Conservation (phyloP, 92 coral and sea anemone genomes). For the Metridium senile region DNA sequence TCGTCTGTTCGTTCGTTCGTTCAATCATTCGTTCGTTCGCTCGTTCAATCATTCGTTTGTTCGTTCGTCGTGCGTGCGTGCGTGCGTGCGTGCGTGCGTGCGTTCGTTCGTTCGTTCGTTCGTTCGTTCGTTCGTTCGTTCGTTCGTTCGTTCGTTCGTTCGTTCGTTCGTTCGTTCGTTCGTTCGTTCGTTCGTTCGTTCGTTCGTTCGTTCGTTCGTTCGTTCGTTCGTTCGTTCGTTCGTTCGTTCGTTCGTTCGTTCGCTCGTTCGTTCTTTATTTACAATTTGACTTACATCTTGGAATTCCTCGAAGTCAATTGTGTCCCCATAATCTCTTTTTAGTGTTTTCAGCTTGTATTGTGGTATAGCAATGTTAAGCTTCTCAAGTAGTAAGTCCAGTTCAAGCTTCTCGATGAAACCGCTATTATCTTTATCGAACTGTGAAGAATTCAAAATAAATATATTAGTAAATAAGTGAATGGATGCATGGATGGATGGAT, state of each 20-base stretch:
- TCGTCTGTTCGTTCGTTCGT: no score
- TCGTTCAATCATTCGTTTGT: no score
- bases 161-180: no score
- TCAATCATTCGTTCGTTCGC: no score
- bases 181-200: no score
- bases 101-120: no score
- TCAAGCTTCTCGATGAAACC: background rate
- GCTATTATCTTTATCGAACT: background rate
- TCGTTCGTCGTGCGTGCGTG: no score
- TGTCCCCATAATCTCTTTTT: background rate
- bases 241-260: background rate
- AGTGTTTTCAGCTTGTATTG: background rate
- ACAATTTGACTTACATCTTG: background rate
- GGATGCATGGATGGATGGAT: background rate
- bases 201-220: background rate
- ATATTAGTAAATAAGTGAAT: background rate
- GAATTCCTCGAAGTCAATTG: constrained; percentile 2
- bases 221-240: background rate
- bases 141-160: no score
- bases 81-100: no score
- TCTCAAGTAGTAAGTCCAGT: background rate
- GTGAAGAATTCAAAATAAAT: background rate
- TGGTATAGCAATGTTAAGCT: background rate
- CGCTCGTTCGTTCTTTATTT: background rate
- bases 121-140: no score